Conservation (phyloP, 2,888 invertebrate species). For the Drepanosiphum platanoidis region DNA sequence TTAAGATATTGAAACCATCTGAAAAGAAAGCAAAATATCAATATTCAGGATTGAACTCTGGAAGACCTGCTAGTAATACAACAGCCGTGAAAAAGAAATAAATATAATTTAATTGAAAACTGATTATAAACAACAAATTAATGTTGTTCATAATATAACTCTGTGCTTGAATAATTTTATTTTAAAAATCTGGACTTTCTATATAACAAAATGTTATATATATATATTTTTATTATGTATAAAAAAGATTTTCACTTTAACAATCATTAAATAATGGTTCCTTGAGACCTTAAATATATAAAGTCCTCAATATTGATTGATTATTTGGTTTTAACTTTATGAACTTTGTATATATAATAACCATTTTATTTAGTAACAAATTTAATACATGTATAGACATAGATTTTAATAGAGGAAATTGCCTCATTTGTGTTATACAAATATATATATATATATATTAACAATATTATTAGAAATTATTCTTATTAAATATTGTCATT, state of each 20-base stretch:
- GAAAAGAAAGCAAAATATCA: conserved; percentile 99
- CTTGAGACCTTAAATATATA: conserved; percentile 45
- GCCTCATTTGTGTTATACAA: conserved; percentile 34
- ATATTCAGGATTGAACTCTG: conserved; percentile 88
- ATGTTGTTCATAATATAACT: conserved; percentile 43
- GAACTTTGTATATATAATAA: conserved; percentile 58
- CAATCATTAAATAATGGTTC: conserved; percentile 53
- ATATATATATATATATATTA: conserved; percentile 42
- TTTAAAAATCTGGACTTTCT: conserved; percentile 42
- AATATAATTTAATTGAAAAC: conserved; percentile 65
- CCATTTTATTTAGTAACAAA: conserved; percentile 54
- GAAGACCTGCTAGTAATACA: conserved; percentile 74
- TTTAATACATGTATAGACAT: conserved; percentile 49
- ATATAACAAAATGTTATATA: conserved; percentile 33
- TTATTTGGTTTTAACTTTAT: conserved; percentile 47
- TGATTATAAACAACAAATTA: conserved; percentile 41
- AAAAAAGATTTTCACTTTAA: conserved; percentile 38
- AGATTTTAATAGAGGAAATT: conserved; percentile 25
- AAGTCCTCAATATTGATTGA: conserved; percentile 34
- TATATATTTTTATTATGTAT: conserved; percentile 31
- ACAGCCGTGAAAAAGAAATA: conserved; percentile 70
- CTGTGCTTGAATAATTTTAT: conserved; percentile 56
- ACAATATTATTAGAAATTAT: conserved; percentile 49
- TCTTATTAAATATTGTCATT: conserved; percentile 48
- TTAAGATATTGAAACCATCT: conserved; percentile 96